A percentile compares a stretch with the other conserved stretches of the same genome.
Evolutionary conservation across 2,797 vertebrate species (phyloP).

Genomic region (Tokudaia muenninki): DNA sequence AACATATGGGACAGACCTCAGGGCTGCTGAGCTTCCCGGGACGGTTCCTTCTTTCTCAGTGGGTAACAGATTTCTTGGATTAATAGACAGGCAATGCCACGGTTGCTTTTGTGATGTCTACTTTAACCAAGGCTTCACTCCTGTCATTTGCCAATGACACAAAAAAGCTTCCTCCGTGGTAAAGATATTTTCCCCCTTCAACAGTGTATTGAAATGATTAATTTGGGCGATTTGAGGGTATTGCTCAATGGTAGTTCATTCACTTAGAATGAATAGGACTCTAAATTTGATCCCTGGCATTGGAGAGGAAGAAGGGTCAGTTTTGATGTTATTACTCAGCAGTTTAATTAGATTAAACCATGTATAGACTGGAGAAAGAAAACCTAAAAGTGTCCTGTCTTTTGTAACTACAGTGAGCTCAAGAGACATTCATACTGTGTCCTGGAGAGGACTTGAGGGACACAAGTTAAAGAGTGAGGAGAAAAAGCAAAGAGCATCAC

Average conservation of each 20-base stretch:
- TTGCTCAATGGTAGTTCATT: neutral
- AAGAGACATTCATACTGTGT: neutral
- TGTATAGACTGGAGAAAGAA: slow-evolving; percentile 23
- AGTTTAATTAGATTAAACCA: slow-evolving; percentile 39
- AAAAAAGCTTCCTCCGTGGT: neutral
- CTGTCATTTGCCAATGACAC: slow-evolving; percentile 22
- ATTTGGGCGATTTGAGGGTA: neutral
- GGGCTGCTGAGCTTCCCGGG: neutral
- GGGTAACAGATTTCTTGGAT: slow-evolving; percentile 62
- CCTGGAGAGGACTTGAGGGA: neutral
- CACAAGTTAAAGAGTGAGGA: neutral
- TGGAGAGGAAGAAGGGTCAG: neutral
- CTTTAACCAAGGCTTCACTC: slow-evolving; percentile 37
- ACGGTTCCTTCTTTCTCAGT: slow-evolving; percentile 53
- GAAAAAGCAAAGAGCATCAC: neutral
- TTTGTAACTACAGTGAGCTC: neutral
- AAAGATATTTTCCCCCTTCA: slow-evolving; percentile 28
- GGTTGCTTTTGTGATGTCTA: neutral
- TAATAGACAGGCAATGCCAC: neutral
- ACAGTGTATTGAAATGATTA: slow-evolving; percentile 41
- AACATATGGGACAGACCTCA: too few species aligned
- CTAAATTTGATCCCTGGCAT: neutral
- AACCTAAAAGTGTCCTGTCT: neutral
- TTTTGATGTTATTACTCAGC: neutral
- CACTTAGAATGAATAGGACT: neutral